Evolutionary conservation across 2,113 vertebrate species (phyloP).

Genomic region (Silurus glanis): DNA sequence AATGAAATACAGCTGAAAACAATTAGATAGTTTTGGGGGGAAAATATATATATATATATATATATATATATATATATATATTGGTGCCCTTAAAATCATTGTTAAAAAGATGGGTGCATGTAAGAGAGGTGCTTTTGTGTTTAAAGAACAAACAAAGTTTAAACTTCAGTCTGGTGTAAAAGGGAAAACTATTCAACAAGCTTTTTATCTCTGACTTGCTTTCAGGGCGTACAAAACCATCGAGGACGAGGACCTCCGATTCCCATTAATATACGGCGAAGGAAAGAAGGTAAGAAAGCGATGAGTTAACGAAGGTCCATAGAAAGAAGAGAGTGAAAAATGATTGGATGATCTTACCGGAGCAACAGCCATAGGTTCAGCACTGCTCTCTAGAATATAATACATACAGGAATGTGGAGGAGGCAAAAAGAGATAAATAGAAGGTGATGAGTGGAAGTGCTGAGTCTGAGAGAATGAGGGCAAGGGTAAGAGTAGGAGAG

Average conservation of each 20-base stretch:
- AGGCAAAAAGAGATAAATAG: not conserved
- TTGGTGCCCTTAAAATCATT: too few relatives aligned
- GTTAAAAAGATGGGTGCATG: too few relatives aligned
- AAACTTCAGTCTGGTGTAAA: not conserved
- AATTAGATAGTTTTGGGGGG: too few relatives aligned
- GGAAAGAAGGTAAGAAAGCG: slow-evolving; percentile 82
- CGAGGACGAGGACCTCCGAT: slow-evolving; percentile 72
- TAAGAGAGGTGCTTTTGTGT: not conserved
- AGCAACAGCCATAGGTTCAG: not conserved
- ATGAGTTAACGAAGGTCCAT: not conserved
- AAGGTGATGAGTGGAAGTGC: not conserved
- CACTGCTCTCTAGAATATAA: not conserved
- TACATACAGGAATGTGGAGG: not conserved
- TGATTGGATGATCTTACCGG: not conserved
- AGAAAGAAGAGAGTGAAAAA: not conserved
- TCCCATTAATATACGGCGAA: slow-evolving; percentile 69
- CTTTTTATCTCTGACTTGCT: slow-evolving; percentile 15
- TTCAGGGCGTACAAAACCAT: slow-evolving; percentile 81
- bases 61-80: too few relatives aligned
- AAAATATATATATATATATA: too few relatives aligned
- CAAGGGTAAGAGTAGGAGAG: not conserved
- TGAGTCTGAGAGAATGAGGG: not conserved
- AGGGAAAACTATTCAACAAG: not conserved
- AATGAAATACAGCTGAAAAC: not conserved
- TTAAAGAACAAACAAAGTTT: not conserved